A percentile compares a stretch with the other conserved stretches of the same genome.
Evolutionary conservation across 2,113 vertebrate species (phyloP).

Genomic region (Microtus oregoni): DNA sequence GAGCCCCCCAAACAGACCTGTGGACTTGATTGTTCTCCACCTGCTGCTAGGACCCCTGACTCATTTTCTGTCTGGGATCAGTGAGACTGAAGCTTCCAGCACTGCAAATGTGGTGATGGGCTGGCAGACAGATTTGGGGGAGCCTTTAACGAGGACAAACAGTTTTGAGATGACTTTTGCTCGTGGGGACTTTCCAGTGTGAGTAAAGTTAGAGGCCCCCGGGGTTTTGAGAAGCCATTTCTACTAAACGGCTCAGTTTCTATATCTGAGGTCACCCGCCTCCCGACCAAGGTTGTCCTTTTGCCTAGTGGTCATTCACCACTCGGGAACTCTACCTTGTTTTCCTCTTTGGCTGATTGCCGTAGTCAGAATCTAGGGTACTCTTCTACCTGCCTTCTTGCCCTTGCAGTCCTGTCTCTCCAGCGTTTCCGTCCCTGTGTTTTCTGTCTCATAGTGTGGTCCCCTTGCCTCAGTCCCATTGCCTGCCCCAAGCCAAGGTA

Average conservation of each 20-base stretch:
- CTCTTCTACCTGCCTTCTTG: neutral
- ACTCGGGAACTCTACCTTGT: neutral
- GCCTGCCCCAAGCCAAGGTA: neutral
- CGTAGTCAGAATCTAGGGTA: too few relatives aligned
- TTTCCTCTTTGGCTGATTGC: neutral
- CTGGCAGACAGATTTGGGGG: neutral
- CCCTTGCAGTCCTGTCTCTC: fast-evolving
- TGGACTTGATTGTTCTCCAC: too few relatives aligned
- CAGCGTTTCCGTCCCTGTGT: neutral
- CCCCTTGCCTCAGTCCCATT: neutral
- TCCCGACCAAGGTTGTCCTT: neutral
- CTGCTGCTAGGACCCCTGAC: neutral
- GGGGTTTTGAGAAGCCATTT: conserved; percentile 38
- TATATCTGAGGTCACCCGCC: neutral
- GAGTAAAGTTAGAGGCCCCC: conserved; percentile 71
- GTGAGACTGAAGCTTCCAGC: neutral
- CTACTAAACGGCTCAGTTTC: neutral
- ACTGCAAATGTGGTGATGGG: neutral
- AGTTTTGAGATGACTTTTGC: conserved; percentile 75
- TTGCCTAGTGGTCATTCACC: neutral
- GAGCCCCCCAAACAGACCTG: neutral
- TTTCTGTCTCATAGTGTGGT: fast-evolving
- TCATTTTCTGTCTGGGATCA: neutral
- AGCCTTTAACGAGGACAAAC: neutral
- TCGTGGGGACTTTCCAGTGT: conserved; percentile 72